Evolutionary conservation across 2,113 vertebrate species (phyloP), one percentile per base, ranked within the genome.

Genomic region (Gadus chalcogrammus): DNA sequence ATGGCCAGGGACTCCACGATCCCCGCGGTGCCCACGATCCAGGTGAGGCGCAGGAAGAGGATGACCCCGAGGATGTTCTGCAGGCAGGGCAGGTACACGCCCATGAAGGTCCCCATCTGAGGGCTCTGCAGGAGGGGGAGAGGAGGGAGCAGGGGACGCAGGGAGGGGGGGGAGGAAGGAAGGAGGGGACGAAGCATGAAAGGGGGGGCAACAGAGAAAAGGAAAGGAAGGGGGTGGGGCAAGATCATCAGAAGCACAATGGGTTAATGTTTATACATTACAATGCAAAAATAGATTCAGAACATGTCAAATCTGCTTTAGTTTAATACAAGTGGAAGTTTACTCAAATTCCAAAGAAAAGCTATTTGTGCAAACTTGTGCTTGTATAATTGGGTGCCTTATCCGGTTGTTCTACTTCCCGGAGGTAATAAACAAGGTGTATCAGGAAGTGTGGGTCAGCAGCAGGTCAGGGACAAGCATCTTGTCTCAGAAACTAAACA

Each of bases 41-140:
- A 98, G 0, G 97, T 96, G 53, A 99, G 93, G 22, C 97, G 93
- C 58, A 98, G 88, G 76, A 99, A 99, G 71, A 99, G 93, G 85
- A 99, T 98, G 64, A 99, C 97, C 2, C 97, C 97, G 64, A 99
- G 90, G 69, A 99, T 99, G 74, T 99, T 99, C 85, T 99, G 97
- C 71, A 99, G 92, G 76, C 97, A 99, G 9, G 97, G 97, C 72
- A 99, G 92, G 91, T 99, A 99, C 52, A 99, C 97, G 0, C 97
- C 97, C 63, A 99, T 97, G 83, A 97, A 97, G 56, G 97, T 99
- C 71, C 97, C 97, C 97, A 99, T 98, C 78, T 91, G 91, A 15
- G 96, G 95, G 79, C 93, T 93, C 94, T 97, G 75, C 0, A 70
- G 78, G 59, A 7, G 3, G 31, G 2, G 28, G 17, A 5, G 20